Conservation (phyloP, 2,888 invertebrate genomes). For the Aproaerema taeniolella region DNA sequence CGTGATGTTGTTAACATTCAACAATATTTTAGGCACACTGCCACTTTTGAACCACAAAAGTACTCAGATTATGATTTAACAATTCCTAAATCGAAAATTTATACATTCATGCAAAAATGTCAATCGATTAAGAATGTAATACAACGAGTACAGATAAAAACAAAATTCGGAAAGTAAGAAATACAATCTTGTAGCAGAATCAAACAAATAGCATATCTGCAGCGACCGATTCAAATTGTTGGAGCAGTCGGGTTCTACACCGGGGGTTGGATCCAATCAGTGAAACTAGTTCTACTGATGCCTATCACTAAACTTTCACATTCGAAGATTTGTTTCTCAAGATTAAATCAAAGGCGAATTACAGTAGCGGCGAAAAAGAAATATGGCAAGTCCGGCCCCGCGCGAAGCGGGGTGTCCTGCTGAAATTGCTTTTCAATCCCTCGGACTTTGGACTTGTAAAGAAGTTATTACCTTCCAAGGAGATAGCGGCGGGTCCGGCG, state of each 20-base stretch:
- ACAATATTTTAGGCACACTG: no score
- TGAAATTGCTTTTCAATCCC: conserved; percentile 80
- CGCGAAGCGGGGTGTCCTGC: conserved; percentile 72
- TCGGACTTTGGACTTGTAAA: conserved; percentile 80
- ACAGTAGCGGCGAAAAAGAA: conserved; percentile 77
- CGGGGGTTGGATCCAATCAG: conserved; percentile 70
- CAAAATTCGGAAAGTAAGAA: conserved; percentile 57
- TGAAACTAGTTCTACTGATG: conserved; percentile 71
- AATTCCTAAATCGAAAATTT: no score
- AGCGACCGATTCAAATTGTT: conserved; percentile 64
- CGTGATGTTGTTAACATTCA: no score
- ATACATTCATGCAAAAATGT: not conserved
- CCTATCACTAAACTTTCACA: conserved; percentile 76
- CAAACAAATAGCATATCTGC: conserved; percentile 65
- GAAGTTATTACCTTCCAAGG: conserved; percentile 79
- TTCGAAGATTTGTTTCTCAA: conserved; percentile 77
- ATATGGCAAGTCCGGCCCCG: conserved; percentile 71
- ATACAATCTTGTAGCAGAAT: conserved; percentile 68
- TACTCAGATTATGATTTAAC: no score
- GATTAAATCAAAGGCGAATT: conserved; percentile 78
- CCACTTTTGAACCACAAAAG: no score
- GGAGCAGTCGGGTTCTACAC: conserved; percentile 45
- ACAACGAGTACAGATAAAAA: conserved; percentile 26
- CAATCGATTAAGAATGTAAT: not conserved
- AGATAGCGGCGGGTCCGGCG: conserved; percentile 76